Percentiles rank a stretch among this genome's conserved stretches.
Evolutionary conservation across 2,888 invertebrate species (phyloP).

Genomic region (Liodrosophila aerea): DNA sequence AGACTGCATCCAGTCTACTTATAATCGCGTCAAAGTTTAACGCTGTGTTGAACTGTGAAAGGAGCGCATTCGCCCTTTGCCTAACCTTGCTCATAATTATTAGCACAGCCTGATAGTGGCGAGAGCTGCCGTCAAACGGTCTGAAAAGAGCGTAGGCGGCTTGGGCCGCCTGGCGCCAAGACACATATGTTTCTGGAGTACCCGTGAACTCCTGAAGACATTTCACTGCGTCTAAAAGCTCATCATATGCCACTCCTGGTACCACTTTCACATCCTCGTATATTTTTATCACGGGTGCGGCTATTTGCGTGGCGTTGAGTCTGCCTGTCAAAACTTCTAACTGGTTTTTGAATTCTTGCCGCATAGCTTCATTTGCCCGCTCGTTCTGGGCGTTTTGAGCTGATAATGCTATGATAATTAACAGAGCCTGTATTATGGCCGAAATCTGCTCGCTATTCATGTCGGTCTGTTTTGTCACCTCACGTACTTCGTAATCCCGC

Average conservation of each 20-base stretch:
- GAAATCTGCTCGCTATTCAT: background rate
- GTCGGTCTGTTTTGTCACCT: too few species aligned
- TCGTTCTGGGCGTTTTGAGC: background rate
- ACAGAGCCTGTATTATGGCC: background rate
- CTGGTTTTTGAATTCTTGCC: background rate
- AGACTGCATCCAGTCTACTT: slow-evolving; percentile 6
- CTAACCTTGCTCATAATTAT: slow-evolving; percentile 6
- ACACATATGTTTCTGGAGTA: background rate
- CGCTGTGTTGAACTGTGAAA: slow-evolving; percentile 1
- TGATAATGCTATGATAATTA: background rate
- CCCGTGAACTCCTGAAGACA: slow-evolving; percentile 3
- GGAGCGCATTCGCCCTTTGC: background rate
- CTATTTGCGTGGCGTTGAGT: too few species aligned
- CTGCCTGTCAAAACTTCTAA: too few species aligned
- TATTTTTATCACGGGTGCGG: background rate
- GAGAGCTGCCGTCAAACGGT: background rate
- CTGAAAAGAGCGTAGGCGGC: background rate
- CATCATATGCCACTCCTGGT: background rate
- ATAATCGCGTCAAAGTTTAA: slow-evolving; percentile 13
- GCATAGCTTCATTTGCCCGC: background rate
- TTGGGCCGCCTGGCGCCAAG: slow-evolving; percentile 3
- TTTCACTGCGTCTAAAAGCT: slow-evolving; percentile 3
- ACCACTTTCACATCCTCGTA: background rate
- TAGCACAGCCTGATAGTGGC: slow-evolving; percentile 1
- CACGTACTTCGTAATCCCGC: too few species aligned